Percentiles rank a stretch among this genome's conserved stretches.
Conservation (phyloP, 2,113 vertebrate genomes). For the Trogon melanurus region DNA sequence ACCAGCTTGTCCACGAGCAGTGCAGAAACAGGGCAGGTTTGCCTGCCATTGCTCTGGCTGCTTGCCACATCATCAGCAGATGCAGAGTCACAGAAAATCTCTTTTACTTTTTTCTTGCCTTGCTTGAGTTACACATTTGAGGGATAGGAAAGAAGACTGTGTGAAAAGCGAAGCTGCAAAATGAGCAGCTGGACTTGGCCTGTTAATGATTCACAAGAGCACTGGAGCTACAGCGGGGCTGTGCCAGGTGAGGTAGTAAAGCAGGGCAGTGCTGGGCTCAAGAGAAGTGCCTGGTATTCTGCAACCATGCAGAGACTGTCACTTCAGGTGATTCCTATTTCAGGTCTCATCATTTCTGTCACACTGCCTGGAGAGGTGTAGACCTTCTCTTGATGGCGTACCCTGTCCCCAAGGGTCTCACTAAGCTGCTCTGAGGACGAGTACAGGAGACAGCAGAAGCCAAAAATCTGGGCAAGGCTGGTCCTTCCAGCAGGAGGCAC, state of each 20-base stretch:
- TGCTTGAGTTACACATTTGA: not conserved
- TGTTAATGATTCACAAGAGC: slow-evolving; percentile 24
- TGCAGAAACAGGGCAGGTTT: not conserved
- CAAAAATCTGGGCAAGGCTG: not conserved
- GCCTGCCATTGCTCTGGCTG: not conserved
- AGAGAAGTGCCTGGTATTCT: not conserved
- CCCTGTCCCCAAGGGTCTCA: not conserved
- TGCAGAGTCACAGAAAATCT: not conserved
- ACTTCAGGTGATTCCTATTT: not conserved
- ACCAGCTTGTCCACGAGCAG: not conserved
- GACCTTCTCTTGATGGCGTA: not conserved
- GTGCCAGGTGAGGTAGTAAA: not conserved
- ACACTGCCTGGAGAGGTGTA: not conserved
- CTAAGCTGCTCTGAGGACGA: not conserved
- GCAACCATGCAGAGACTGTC: not conserved
- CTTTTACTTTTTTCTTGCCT: not conserved
- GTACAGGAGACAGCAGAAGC: not conserved
- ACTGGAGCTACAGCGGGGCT: not conserved
- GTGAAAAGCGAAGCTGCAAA: not conserved
- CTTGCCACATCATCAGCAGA: not conserved
- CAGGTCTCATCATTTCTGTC: not conserved
- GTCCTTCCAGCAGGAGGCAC: not conserved
- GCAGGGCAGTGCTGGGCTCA: not conserved
- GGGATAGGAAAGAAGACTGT: not conserved
- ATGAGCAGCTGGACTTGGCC: not conserved